Base-by-base conservation (phyloP, 2,888 invertebrate genomes). In the Dryocosmus kuriphilus region DNA sequence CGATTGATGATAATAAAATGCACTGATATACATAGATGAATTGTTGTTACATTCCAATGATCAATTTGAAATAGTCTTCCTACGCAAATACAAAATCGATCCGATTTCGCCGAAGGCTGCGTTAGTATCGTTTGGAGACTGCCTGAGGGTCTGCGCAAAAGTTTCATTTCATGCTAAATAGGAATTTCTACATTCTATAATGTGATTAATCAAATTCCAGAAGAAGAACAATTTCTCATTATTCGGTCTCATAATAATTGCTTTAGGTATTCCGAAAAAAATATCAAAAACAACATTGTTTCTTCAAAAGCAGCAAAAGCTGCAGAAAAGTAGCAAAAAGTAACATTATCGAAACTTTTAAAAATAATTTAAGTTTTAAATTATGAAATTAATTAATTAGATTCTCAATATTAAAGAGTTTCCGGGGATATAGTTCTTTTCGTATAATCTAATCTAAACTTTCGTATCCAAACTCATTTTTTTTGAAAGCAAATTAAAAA, bases 161-260 rank as follows among this genome's bases (percentile, higher is more conserved):
- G 46, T 67, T 67, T 30, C 41, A 27, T 67, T 67, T 46, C 27
- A 67, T 65, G 22, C 14, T 16, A 30, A 67, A 67, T 16, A 46
- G 9, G 19, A 27, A 46, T 11, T 24, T 16, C 19, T 27, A 19
- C 41, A 41, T 41, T 67, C 9, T 19, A 27, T 46, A 67, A 67
- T 67, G 38, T 24, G 7, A 9, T 46, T 67, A 30, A 1, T 41
- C 16, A 67, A 65, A 46, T 67, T 67, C 8, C 11, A 51, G 51
- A n/a, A n/a, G n/a, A 51, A n/a, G 2, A n/a, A n/a, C n/a, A 51
- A 51, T n/a, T 51, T 51, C n/a, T 51, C 2, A 51, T n/a, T 51
- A 0, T 41, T 14, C 41, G 16, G 2, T 41, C 4, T 4, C 11
- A 0, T 3, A 35, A 35, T 3, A 11, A 11, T 35, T 35, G 9